Evolutionary conservation across 2,113 vertebrate genomes (phyloP).

Genomic region (Microcebus ravelobensis): DNA sequence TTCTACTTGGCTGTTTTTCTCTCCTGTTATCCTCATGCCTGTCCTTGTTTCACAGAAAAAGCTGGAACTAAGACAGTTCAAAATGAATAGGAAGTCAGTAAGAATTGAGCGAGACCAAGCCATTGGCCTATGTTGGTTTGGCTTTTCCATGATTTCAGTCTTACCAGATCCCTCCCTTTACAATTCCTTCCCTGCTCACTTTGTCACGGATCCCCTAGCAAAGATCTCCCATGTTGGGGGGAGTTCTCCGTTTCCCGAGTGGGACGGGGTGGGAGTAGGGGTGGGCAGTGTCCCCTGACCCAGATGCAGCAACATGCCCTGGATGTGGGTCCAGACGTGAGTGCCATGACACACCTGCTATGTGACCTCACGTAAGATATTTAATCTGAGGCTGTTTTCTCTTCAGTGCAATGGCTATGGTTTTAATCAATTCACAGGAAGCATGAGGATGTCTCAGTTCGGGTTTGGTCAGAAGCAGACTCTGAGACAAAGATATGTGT

Average conservation of each 20-base stretch:
- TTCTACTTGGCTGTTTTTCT: not conserved
- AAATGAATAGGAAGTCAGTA: not conserved
- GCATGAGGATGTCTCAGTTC: not conserved
- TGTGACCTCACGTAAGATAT: not conserved
- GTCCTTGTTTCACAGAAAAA: not conserved
- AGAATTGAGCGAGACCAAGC: not conserved
- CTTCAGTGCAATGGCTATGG: not conserved
- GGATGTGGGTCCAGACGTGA: not conserved
- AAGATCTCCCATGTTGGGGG: not conserved
- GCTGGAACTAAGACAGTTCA: not conserved
- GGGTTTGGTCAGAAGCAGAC: not conserved
- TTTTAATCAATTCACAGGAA: not conserved
- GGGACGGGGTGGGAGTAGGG: not conserved
- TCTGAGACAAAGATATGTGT: not conserved
- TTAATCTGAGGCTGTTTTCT: conserved; percentile 21
- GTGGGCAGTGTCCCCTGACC: not conserved
- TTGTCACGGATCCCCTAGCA: too few species aligned
- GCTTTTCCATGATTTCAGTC: too few species aligned
- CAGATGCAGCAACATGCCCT: accelerated
- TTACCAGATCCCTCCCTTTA: too few species aligned
- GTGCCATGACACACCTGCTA: not conserved
- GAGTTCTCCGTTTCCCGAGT: not conserved
- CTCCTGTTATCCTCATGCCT: not conserved
- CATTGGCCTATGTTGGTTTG: not conserved
- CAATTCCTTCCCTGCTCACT: too few species aligned